Evolutionary conservation across 2,113 vertebrate species (phyloP).

Genomic region (Pterocles gutturalis): DNA sequence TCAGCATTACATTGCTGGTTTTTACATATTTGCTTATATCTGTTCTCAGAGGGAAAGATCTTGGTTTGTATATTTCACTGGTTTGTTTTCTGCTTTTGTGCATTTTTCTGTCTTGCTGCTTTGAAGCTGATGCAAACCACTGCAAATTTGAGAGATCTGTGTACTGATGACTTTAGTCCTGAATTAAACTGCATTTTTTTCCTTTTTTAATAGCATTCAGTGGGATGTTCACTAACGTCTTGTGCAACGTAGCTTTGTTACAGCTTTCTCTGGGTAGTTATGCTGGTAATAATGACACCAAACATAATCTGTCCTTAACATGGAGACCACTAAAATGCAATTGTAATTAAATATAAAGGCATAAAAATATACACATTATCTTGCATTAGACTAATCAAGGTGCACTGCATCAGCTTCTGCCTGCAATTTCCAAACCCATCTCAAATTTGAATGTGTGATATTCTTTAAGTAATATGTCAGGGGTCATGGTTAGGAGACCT

Average conservation of each 20-base stretch:
- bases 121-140: background rate
- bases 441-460: background rate
- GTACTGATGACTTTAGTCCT: background rate
- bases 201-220: background rate
- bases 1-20: background rate
- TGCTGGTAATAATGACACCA: background rate
- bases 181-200: background rate
- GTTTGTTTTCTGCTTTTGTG: background rate
- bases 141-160: background rate
- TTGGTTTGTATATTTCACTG: background rate
- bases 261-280: background rate
- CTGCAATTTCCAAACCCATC: background rate
- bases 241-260: slow-evolving; percentile 22
- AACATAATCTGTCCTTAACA: background rate
- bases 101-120: background rate
- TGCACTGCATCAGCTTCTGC: background rate
- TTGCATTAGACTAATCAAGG: background rate
- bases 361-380: slow-evolving; percentile 12
- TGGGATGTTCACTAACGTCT: slow-evolving; percentile 24
- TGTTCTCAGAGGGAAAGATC: background rate
- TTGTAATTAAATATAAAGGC: slow-evolving; percentile 14
- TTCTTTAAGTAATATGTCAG: background rate
- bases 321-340: background rate
- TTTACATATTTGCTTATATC: background rate
- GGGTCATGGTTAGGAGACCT: slow-evolving; percentile 14